Conservation (phyloP, 2,113 vertebrate species). For the Gallinago jamesoni region DNA sequence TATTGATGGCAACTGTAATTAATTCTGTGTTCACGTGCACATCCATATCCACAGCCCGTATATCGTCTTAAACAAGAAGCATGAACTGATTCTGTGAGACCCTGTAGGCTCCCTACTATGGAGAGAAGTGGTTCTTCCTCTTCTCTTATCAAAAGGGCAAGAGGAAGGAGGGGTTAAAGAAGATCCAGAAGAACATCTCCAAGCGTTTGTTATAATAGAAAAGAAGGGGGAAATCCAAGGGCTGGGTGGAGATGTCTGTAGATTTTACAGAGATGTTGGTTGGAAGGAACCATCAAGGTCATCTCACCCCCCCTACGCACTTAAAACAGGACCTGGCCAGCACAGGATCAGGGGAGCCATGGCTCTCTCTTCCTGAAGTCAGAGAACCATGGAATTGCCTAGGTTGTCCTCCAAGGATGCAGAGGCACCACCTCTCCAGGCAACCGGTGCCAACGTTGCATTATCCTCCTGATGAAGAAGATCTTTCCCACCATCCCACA, state of each 20-base stretch:
- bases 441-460: not conserved
- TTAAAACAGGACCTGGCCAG: not conserved
- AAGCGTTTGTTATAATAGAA: not conserved
- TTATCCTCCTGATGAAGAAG: accelerated
- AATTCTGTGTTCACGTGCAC: not conserved
- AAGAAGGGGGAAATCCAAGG: not conserved
- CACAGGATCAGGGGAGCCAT: not conserved
- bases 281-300: not conserved
- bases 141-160: not conserved
- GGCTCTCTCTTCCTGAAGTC: not conserved
- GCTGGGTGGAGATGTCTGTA: not conserved
- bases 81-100: not conserved
- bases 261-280: not conserved
- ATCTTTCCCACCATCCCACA: accelerated
- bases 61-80: not conserved
- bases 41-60: accelerated
- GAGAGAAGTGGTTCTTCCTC: not conserved
- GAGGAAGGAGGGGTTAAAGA: not conserved
- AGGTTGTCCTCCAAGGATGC: not conserved
- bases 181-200: not conserved
- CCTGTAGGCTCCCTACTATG: not conserved
- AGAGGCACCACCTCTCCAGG: not conserved
- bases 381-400: too few relatives aligned
- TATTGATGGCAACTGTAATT: not conserved
- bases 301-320: not conserved